phyloP scores from a whole-genome alignment of 1,140 invertebrate species.

The Drosophila truncata region DNA sequence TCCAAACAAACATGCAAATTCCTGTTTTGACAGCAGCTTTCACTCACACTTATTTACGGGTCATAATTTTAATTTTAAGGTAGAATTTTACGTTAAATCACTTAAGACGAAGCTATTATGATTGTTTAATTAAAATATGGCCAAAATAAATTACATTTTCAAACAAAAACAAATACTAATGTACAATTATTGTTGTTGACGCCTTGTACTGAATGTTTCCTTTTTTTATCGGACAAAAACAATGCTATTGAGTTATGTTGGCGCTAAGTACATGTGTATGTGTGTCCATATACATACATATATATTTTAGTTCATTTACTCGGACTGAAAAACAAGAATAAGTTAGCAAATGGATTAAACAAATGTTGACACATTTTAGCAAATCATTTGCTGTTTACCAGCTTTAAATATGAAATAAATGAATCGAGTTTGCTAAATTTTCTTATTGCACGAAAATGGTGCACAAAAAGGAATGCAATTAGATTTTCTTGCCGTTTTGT shows the following conservation, averaged over 20 bases:
- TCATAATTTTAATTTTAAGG: not conserved
- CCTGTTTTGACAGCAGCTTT: conserved; percentile 3
- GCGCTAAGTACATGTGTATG: not conserved
- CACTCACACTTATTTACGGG: not conserved
- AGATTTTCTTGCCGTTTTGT: not conserved
- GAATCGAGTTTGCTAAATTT: not conserved
- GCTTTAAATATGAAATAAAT: not conserved
- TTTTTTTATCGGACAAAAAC: not conserved
- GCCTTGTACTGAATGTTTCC: too few relatives aligned
- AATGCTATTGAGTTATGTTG: not conserved
- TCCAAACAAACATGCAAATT: not conserved
- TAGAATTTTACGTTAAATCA: not conserved
- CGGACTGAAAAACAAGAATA: not conserved
- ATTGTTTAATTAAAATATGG: not conserved
- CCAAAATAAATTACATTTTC: not conserved
- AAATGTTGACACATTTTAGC: not conserved
- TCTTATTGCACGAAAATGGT: not conserved
- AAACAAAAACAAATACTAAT: not conserved
- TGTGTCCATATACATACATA: not conserved
- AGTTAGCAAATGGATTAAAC: not conserved
- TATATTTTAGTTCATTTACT: not conserved
- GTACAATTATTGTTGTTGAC: too few relatives aligned
- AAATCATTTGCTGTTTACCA: not conserved
- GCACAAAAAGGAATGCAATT: not conserved
- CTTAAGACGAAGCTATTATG: not conserved